Base-by-base conservation (phyloP, 2,797 vertebrate species). In the Erpetoichthys calabaricus region DNA sequence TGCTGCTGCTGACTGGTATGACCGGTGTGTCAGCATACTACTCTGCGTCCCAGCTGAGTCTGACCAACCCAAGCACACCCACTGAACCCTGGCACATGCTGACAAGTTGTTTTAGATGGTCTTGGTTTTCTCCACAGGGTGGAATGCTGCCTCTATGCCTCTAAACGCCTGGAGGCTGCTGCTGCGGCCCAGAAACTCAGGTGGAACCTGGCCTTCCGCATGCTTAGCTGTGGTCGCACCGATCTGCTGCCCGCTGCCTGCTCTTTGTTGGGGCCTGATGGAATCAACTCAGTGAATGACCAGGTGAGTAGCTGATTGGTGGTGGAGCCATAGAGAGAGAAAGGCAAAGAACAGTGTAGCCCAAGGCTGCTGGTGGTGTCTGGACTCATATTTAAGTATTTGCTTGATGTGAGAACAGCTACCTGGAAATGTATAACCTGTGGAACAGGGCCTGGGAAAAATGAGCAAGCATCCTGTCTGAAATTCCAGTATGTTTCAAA, bases 181-280 rank as follows among this genome's bases (percentile, higher is more conserved):
- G 84, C 83, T 70, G 83, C 84, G 0, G 86, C 87, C 71, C 82
- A 79, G 60, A 85, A 84, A 70, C 85, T 87, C 68, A 73, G 84
- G 68, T 83, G 84, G 78, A 81, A 87, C 53, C 76, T 88, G 70
- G 86, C 82, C 47, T 88, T 88, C 76, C 80, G 85, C 63, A 88
- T 88, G 86, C 80, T 88, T 43, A 87, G 83, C 78, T 86, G 81
- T 3, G 86, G 86, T 10, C 78, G 86, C 49, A 85, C 84, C 2
- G 85, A 88, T 70, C 78, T 87, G 66, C 83, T 87, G 60, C 81
- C 81, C 64, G 82, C 85, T 70, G 86, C 86, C 0, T 80, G 83
- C 57, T 84, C 81, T 66, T 76, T 87, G 63, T 78, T 88, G 62
- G 86, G 86, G 4, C 82, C 82, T 0, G 82, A 86, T 9, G 86